Percentiles rank a stretch among this genome's conserved stretches.
These are phyloP conservation scores for Panthera tigris DNA, from an alignment of 2,113 vertebrate species.

Conservation along the genomic window DNA sequence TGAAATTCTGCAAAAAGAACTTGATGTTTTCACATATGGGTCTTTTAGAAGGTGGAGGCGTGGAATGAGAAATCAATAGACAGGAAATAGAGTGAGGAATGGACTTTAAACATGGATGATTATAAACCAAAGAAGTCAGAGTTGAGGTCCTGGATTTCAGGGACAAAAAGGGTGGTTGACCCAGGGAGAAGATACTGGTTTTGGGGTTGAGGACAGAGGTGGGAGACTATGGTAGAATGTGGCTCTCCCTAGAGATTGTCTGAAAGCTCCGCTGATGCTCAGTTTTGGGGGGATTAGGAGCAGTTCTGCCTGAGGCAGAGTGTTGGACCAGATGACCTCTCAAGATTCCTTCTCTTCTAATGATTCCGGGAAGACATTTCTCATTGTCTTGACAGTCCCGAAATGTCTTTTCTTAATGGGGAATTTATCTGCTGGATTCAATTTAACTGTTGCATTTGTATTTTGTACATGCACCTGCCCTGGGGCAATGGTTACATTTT, in stretches of 20 bases:
- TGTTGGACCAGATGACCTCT: constrained; percentile 67
- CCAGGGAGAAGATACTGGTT: background rate
- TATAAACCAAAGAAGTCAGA: background rate
- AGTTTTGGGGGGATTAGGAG: constrained; percentile 35
- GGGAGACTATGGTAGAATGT: background rate
- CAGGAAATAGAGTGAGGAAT: background rate
- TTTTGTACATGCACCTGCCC: constrained; percentile 77
- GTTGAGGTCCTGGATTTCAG: background rate
- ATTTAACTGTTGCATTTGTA: constrained; percentile 78
- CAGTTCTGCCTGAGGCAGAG: constrained; percentile 57
- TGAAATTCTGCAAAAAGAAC: background rate
- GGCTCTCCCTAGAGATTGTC: background rate
- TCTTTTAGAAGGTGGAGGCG: background rate
- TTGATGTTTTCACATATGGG: background rate
- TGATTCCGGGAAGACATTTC: constrained; percentile 61
- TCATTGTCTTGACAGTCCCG: constrained; percentile 70
- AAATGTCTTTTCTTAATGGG: constrained; percentile 78
- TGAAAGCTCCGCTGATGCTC: background rate
- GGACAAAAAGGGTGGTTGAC: background rate
- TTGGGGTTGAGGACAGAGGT: background rate
- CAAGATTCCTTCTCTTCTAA: constrained; percentile 48
- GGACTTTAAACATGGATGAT: background rate
- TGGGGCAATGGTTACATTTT: constrained; percentile 80
- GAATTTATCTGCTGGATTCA: constrained; percentile 77
- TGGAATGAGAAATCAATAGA: background rate